A percentile compares a stretch with the other conserved stretches of the same genome.
Conservation (phyloP, 2,797 vertebrate species). For the Balearica regulorum region DNA sequence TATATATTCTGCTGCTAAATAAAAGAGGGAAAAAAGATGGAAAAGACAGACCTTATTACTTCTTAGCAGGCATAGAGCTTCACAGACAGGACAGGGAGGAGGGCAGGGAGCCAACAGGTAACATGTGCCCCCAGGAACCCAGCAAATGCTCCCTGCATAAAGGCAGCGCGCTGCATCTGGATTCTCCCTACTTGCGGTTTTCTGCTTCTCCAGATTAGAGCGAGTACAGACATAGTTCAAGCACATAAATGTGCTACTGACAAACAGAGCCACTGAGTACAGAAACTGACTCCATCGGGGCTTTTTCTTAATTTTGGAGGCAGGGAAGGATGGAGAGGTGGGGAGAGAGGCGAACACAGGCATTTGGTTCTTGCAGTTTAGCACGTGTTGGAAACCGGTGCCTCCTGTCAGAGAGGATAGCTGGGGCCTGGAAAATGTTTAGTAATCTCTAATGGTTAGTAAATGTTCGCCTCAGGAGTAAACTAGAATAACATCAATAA, state of each 20-base stretch:
- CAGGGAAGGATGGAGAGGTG: neutral
- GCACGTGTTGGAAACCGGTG: rapidly evolving
- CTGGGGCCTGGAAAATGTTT: neutral
- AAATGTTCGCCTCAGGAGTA: neutral
- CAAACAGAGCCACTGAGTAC: neutral
- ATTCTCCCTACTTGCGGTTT: neutral
- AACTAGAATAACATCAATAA: neutral
- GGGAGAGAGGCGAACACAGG: too few species aligned
- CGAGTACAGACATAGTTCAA: neutral
- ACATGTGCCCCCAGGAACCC: rapidly evolving
- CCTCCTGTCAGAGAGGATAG: rapidly evolving
- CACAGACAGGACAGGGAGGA: neutral
- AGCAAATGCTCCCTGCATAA: neutral
- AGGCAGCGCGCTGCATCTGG: rapidly evolving
- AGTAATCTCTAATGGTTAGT: neutral
- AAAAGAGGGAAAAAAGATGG: rapidly evolving
- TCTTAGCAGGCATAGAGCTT: neutral
- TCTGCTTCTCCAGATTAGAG: neutral
- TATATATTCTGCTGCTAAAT: neutral
- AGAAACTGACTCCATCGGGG: neutral
- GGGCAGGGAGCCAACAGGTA: neutral
- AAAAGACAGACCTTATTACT: neutral
- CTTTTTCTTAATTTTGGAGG: neutral
- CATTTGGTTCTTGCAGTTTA: neutral
- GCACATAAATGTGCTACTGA: neutral